phyloP scores from a whole-genome alignment of 2,797 vertebrate genomes.

The Lagorchestes hirsutus region DNA sequence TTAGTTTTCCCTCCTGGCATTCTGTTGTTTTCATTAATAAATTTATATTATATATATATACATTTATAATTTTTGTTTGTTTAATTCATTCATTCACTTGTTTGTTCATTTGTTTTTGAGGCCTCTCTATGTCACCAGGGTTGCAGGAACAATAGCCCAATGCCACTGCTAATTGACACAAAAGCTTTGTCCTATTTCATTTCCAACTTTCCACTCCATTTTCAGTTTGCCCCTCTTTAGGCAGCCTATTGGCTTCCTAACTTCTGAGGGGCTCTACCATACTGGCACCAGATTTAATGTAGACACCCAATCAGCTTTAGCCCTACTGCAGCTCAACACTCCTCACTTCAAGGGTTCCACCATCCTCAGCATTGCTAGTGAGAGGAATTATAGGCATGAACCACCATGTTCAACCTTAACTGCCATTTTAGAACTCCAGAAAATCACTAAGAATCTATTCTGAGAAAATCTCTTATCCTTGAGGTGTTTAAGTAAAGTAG shows the following conservation, averaged over 20 bases:
- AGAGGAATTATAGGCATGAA: not conserved
- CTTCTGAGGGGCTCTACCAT: not conserved
- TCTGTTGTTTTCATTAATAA: not conserved
- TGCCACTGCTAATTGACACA: not conserved
- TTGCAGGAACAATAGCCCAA: not conserved
- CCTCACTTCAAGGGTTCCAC: not conserved
- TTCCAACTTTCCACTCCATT: not conserved
- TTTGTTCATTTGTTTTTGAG: not conserved
- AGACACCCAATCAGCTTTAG: not conserved
- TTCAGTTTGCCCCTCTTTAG: not conserved
- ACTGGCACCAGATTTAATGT: not conserved
- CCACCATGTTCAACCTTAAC: not conserved
- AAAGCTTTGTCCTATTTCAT: not conserved
- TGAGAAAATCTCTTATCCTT: not conserved
- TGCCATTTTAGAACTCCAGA: not conserved
- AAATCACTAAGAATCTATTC: not conserved
- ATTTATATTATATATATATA: not conserved
- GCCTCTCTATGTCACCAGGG: not conserved
- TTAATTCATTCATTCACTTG: not conserved
- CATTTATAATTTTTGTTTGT: not conserved
- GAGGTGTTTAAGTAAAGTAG: not conserved
- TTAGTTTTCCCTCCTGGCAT: not conserved
- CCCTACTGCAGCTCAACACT: not conserved
- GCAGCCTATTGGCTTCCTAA: not conserved
- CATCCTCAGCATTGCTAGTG: not conserved